Percentiles rank a stretch among this genome's conserved stretches.
Conservation (phyloP, 2,113 vertebrate species). For the Urocitellus parryii region DNA sequence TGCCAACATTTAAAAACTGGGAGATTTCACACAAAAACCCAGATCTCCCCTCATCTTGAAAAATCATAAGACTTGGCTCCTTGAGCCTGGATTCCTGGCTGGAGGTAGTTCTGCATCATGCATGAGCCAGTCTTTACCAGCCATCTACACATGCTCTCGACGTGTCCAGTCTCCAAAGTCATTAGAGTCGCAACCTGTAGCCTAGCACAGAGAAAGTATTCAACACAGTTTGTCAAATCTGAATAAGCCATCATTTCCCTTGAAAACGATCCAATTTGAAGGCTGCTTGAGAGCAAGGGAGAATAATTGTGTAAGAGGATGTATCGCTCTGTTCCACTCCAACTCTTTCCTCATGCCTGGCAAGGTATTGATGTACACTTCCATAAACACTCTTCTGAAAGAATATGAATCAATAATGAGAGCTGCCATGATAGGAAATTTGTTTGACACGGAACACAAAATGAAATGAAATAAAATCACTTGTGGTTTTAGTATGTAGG, state of each 20-base stretch:
- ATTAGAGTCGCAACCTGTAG: background rate
- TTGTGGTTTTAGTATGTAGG: slow-evolving; percentile 62
- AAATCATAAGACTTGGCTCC: background rate
- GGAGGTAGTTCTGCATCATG: background rate
- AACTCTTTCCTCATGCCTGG: slow-evolving; percentile 38
- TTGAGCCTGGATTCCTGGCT: background rate
- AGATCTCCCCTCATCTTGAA: slow-evolving; percentile 11
- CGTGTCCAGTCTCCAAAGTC: background rate
- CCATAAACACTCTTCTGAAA: slow-evolving; percentile 17
- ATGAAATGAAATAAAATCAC: slow-evolving; percentile 63
- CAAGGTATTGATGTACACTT: background rate
- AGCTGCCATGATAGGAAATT: slow-evolving; percentile 21
- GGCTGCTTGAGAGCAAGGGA: background rate
- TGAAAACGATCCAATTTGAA: background rate
- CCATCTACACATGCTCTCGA: background rate
- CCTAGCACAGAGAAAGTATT: background rate
- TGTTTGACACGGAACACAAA: slow-evolving; percentile 31
- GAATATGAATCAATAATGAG: background rate
- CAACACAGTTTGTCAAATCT: background rate
- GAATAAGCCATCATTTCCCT: slow-evolving; percentile 19
- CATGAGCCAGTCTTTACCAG: rapidly evolving
- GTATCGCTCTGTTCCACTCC: background rate
- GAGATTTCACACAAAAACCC: slow-evolving; percentile 28
- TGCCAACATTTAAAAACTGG: slow-evolving; percentile 64
- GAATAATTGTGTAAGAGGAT: background rate